These are phyloP conservation scores for Diplosoma virens DNA, from an alignment of 23 tunicate genomes.

Conservation along the genomic window DNA sequence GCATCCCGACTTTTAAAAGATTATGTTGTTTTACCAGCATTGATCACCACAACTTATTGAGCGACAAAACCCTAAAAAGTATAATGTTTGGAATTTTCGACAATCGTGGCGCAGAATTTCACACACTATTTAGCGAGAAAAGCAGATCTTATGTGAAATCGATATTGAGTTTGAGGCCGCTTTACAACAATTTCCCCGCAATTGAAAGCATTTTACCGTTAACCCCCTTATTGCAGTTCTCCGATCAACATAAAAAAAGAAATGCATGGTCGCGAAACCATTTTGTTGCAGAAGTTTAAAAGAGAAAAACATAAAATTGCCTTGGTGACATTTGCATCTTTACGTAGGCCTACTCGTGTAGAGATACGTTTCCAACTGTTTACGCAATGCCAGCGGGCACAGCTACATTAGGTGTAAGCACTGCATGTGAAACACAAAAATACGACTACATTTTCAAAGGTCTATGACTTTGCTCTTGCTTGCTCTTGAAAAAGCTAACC, in stretches of 20 bases:
- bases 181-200: neutral
- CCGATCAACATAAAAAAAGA: neutral
- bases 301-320: neutral
- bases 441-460: no score
- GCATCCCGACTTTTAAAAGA: neutral
- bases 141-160: neutral
- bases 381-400: neutral
- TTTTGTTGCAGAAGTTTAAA: conserved; percentile 1
- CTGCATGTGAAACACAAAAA: no score
- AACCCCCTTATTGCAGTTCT: neutral
- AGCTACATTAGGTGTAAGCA: no score
- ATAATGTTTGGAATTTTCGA: neutral
- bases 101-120: neutral
- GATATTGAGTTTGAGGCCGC: conserved; percentile 7
- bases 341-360: neutral
- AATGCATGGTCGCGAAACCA: conserved; percentile 6
- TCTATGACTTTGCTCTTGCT: no score
- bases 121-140: neutral
- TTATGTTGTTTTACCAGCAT: conserved; percentile 4
- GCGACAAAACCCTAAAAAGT: neutral
- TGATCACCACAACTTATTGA: neutral
- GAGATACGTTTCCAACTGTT: conserved; percentile 1
- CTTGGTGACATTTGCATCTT: conserved; percentile 2
- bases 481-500: conserved; percentile 4
- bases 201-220: neutral